These are phyloP conservation scores for Rousettus madagascariensis DNA, from an alignment of 2,797 vertebrate species.

Conservation along the genomic window DNA sequence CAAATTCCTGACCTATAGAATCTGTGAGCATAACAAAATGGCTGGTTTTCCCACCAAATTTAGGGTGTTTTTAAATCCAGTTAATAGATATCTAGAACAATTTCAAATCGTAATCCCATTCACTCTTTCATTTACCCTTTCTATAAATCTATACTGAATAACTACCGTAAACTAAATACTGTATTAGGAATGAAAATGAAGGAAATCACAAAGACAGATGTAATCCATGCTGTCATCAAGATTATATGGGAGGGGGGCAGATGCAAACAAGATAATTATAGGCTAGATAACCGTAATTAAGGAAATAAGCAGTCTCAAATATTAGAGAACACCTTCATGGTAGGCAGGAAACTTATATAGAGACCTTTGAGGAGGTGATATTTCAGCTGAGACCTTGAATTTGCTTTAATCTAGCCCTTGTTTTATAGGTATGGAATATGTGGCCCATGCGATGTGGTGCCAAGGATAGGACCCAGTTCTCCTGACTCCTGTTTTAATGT, in stretches of 20 bases:
- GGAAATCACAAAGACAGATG: not conserved
- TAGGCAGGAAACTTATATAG: not conserved
- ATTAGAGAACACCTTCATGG: not conserved
- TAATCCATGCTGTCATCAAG: not conserved
- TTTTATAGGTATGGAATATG: not conserved
- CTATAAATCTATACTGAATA: not conserved
- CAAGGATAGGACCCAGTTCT: not conserved
- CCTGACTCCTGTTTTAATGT: not conserved
- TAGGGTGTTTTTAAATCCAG: not conserved
- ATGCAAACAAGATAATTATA: not conserved
- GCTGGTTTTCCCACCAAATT: not conserved
- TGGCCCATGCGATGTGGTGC: not conserved
- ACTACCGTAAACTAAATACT: not conserved
- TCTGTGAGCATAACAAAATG: not conserved
- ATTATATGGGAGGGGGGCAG: not conserved
- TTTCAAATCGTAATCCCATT: not conserved
- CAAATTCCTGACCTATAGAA: not conserved
- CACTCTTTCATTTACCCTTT: not conserved
- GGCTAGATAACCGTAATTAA: not conserved
- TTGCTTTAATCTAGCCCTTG: not conserved
- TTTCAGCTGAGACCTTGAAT: not conserved
- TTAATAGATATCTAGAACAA: not conserved
- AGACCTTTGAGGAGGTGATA: not conserved
- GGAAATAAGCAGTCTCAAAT: not conserved
- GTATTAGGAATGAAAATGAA: not conserved